phyloP scores from a whole-genome alignment of 2,797 vertebrate species.

The Artibeus jamaicensis region DNA sequence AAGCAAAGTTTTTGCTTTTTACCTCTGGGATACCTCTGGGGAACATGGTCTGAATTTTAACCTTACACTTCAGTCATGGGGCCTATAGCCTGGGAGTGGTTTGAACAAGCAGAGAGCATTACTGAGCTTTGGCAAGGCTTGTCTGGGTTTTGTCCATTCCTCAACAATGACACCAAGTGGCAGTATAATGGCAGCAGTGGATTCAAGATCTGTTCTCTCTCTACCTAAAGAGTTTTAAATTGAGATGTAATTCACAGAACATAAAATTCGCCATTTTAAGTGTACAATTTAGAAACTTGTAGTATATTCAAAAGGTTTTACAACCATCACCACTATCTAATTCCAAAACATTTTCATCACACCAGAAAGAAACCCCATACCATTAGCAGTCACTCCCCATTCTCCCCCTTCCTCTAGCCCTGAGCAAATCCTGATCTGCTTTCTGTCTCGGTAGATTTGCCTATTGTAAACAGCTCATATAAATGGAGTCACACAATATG shows the following conservation, averaged over 20 bases:
- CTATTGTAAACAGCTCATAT: background rate
- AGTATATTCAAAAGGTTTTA: background rate
- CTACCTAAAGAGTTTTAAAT: background rate
- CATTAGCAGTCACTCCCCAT: background rate
- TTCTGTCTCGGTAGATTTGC: background rate
- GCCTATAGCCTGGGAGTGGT: background rate
- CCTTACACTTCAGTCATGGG: background rate
- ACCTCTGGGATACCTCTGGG: too few species aligned
- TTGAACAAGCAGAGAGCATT: background rate
- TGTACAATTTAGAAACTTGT: background rate
- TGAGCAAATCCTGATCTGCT: background rate
- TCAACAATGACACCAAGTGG: background rate
- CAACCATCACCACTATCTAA: background rate
- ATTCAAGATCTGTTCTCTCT: background rate
- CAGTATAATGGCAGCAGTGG: background rate
- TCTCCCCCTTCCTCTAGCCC: background rate
- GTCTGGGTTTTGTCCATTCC: background rate
- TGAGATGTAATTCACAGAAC: background rate
- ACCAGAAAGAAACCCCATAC: background rate
- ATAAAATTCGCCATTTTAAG: background rate
- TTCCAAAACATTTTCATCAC: background rate
- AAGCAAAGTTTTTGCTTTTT: background rate
- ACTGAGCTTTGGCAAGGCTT: background rate
- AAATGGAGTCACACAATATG: background rate
- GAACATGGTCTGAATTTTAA: background rate